phyloP scores from a whole-genome alignment of 2,888 invertebrate species.

The Peribatodes rhomboidaria region DNA sequence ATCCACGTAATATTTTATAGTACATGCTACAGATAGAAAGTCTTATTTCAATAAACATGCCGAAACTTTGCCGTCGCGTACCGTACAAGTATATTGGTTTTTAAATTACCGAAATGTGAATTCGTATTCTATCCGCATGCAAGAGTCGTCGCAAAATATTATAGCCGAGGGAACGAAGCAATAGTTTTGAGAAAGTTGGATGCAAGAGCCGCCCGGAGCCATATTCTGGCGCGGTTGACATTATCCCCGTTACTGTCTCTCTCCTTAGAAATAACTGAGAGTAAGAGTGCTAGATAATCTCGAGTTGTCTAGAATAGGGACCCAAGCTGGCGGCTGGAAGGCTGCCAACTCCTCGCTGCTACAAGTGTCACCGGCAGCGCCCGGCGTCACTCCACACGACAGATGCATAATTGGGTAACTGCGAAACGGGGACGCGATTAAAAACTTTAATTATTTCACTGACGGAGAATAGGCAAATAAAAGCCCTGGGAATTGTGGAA shows the following conservation, averaged over 20 bases:
- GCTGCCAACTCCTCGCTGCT: constrained; percentile 72
- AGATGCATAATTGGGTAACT: constrained; percentile 74
- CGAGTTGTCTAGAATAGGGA: not conserved
- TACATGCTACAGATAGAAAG: too few species aligned
- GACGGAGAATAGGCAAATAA: constrained; percentile 46
- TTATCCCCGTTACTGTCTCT: not conserved
- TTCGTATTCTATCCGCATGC: constrained; percentile 52
- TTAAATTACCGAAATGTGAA: constrained; percentile 38
- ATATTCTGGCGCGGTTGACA: not conserved
- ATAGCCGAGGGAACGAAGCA: constrained; percentile 42
- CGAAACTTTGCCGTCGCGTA: constrained; percentile 14
- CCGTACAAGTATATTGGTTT: constrained; percentile 17
- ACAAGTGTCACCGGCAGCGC: constrained; percentile 75
- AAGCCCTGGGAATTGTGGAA: constrained; percentile 46
- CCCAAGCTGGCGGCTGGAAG: constrained; percentile 59
- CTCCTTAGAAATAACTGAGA: too few species aligned
- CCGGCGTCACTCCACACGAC: constrained; percentile 64
- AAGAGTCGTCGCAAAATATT: constrained; percentile 45
- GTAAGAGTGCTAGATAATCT: not conserved
- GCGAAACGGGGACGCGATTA: constrained; percentile 65
- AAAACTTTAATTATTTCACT: constrained; percentile 61
- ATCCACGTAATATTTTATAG: too few species aligned
- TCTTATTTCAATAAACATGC: constrained; percentile 17
- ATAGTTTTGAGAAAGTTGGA: constrained; percentile 54
- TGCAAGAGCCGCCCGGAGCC: constrained; percentile 45